Conservation (phyloP, 2,797 vertebrate genomes). For the Aplochiton taeniatus region DNA sequence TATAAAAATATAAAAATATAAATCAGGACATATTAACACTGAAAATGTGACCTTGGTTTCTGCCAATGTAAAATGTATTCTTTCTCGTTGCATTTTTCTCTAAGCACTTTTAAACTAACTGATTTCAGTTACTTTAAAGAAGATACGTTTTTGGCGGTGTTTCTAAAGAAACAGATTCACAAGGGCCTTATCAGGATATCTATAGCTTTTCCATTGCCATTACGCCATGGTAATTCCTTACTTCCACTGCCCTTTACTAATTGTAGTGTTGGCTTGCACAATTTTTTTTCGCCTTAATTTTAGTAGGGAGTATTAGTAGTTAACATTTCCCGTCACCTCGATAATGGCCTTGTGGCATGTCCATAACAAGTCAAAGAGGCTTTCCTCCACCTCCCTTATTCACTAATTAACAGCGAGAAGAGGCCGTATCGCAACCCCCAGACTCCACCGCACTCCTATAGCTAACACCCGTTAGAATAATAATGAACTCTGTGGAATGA, state of each 20-base stretch:
- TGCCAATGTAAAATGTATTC: constrained; percentile 52
- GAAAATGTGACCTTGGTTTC: constrained; percentile 31
- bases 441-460: constrained; percentile 43
- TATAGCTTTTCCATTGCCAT: too few relatives aligned
- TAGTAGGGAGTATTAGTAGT: background rate
- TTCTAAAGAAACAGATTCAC: too few relatives aligned
- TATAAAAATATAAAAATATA: constrained; percentile 35
- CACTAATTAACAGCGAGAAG: constrained; percentile 63
- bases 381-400: constrained; percentile 28
- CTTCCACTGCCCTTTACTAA: too few relatives aligned
- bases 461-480: constrained; percentile 61
- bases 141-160: too few relatives aligned
- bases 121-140: too few relatives aligned
- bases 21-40: constrained; percentile 47
- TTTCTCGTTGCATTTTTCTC: constrained; percentile 22
- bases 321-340: constrained; percentile 17
- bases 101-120: background rate
- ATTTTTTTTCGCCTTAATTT: too few relatives aligned
- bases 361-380: constrained; percentile 40
- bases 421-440: constrained; percentile 50
- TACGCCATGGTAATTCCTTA: too few relatives aligned
- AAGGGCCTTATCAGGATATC: too few relatives aligned
- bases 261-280: too few relatives aligned
- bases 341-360: constrained; percentile 54
- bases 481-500: constrained; percentile 64